phyloP scores from a whole-genome alignment of 2,113 vertebrate genomes.

The Parus major region DNA sequence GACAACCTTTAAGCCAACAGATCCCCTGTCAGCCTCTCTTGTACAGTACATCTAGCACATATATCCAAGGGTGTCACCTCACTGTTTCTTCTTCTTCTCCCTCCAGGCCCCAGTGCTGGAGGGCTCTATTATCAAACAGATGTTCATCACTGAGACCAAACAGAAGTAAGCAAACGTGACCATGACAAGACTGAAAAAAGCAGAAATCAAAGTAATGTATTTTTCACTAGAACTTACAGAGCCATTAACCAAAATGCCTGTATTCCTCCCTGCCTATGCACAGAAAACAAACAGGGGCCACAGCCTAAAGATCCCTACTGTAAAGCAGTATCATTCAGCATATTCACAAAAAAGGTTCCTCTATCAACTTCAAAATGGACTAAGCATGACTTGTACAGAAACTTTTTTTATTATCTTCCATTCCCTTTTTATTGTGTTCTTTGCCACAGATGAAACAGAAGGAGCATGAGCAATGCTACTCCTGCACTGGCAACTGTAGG shows the following conservation, averaged over 20 bases:
- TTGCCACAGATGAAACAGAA: neutral
- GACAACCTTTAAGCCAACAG: accelerated
- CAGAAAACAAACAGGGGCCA: neutral
- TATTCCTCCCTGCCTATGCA: neutral
- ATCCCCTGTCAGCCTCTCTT: neutral
- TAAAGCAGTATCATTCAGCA: neutral
- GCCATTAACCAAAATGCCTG: neutral
- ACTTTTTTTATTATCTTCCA: neutral
- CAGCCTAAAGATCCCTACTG: neutral
- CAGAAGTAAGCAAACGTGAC: neutral
- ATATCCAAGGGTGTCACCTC: neutral
- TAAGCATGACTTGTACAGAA: neutral
- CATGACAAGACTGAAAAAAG: neutral
- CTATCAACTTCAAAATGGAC: neutral
- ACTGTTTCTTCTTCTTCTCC: neutral
- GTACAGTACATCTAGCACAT: neutral
- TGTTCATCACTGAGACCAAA: neutral
- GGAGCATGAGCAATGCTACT: neutral
- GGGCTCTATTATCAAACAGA: neutral
- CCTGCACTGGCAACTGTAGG: neutral
- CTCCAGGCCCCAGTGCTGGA: neutral
- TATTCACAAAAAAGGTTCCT: neutral
- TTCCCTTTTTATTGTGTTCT: neutral
- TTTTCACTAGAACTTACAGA: neutral
- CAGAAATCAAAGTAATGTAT: neutral